Conservation (phyloP, 2,888 invertebrate genomes). For the Lasioglossum pauxillum region DNA sequence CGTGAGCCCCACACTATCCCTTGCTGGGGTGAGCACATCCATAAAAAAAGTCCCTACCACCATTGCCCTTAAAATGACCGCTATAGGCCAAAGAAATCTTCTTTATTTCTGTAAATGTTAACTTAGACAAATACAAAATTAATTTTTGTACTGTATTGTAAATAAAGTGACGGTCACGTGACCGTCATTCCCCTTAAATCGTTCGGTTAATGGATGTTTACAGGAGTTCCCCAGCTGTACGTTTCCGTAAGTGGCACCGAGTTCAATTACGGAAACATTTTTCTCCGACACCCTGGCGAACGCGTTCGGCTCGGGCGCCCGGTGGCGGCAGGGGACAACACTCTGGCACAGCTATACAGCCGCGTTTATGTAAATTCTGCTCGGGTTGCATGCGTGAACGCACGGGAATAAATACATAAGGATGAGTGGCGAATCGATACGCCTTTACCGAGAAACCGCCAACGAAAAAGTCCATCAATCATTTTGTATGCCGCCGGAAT, state of each 20-base stretch:
- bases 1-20: no score
- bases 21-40: no score
- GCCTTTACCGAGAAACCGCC: conserved; percentile 65
- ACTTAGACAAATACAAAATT: no score
- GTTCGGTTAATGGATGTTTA: background rate
- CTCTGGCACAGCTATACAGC: background rate
- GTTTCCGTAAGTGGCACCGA: background rate
- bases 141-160: no score
- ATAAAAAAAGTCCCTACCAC: no score
- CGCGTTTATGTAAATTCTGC: conserved; percentile 48
- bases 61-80: no score
- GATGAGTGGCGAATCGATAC: conserved; percentile 65
- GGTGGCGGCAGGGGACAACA: background rate
- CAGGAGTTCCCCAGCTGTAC: background rate
- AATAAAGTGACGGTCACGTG: no score
- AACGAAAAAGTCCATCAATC: conserved; percentile 75
- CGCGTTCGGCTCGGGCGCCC: background rate
- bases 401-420: conserved; percentile 68
- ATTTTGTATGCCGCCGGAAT: conserved; percentile 61
- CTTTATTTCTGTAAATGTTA: no score
- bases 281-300: conserved; percentile 14
- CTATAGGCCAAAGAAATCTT: no score
- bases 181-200: no score
- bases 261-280: conserved; percentile 28
- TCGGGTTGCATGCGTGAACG: conserved; percentile 51